Evolutionary conservation across 1,140 invertebrate species (phyloP).

Genomic region (Cyrtorhinus lividipennis): DNA sequence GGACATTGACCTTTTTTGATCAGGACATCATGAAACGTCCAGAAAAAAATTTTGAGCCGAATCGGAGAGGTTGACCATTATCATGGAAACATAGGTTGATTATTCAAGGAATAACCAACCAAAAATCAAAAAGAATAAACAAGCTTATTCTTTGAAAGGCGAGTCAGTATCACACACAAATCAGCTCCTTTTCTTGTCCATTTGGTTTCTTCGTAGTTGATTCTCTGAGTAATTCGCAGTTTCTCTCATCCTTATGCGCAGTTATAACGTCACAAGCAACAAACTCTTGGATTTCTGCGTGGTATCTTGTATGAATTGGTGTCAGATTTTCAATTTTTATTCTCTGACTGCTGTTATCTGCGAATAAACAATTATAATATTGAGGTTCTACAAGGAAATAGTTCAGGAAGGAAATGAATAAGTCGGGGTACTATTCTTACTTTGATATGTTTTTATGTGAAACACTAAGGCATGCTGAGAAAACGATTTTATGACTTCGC

Average conservation of each 20-base stretch:
- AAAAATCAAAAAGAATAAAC: too few relatives aligned
- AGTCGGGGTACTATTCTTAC: neutral
- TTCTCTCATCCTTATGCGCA: neutral
- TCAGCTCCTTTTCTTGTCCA: too few relatives aligned
- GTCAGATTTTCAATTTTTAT: slow-evolving; percentile 2
- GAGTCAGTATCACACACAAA: too few relatives aligned
- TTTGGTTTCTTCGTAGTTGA: too few relatives aligned
- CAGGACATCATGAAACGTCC: too few relatives aligned
- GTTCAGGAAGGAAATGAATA: neutral
- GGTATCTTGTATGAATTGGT: slow-evolving; percentile 2
- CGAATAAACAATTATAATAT: neutral
- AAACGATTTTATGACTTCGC: neutral
- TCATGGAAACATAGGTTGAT: too few relatives aligned
- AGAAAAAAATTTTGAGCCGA: too few relatives aligned
- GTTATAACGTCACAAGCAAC: neutral
- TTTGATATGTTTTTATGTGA: neutral
- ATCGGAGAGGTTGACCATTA: too few relatives aligned
- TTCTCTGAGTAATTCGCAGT: neutral
- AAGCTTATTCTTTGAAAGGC: too few relatives aligned
- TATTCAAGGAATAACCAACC: too few relatives aligned
- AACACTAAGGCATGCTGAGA: neutral
- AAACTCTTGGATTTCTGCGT: slow-evolving; percentile 5
- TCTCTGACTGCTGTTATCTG: neutral
- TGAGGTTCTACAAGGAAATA: neutral
- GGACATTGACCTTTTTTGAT: too few relatives aligned